Evolutionary conservation across 2,888 invertebrate species (phyloP).

Genomic region (Mesochorus sp.): DNA sequence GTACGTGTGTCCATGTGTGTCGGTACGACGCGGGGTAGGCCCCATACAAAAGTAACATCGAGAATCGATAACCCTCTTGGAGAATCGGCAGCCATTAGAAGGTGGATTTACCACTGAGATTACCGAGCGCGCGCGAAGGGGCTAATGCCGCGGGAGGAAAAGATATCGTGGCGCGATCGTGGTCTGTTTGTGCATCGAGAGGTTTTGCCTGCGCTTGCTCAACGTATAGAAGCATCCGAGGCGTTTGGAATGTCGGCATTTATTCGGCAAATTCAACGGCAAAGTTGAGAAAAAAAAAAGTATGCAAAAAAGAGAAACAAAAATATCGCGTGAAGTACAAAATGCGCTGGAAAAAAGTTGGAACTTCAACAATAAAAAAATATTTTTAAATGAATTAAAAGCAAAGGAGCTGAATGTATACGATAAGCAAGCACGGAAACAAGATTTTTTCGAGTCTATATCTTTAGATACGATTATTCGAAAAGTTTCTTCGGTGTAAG

Average conservation of each 20-base stretch:
- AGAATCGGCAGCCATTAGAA: slow-evolving; percentile 66
- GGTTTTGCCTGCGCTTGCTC: neutral
- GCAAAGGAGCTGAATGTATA: too few species aligned
- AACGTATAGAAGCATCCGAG: slow-evolving; percentile 30
- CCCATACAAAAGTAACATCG: slow-evolving; percentile 26
- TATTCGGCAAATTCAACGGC: slow-evolving; percentile 33
- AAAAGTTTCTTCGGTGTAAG: too few species aligned
- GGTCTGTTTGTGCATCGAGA: slow-evolving; percentile 41
- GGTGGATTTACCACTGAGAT: slow-evolving; percentile 66
- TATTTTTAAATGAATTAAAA: too few species aligned
- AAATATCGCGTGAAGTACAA: slow-evolving; percentile 1
- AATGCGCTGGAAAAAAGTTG: too few species aligned
- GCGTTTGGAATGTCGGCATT: slow-evolving; percentile 33
- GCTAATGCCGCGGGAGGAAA: slow-evolving; percentile 60
- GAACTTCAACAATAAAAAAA: too few species aligned
- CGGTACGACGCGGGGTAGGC: slow-evolving; percentile 22
- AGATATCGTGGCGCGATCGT: slow-evolving; percentile 63
- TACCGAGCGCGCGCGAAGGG: slow-evolving; percentile 58
- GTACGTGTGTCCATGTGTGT: slow-evolving; percentile 21
- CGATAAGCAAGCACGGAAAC: neutral
- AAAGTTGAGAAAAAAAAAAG: slow-evolving; percentile 10
- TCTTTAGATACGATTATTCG: too few species aligned
- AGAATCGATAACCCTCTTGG: slow-evolving; percentile 56
- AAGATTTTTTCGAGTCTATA: neutral
- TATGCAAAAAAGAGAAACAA: too few species aligned